Evolutionary conservation across 2,113 vertebrate species (phyloP), one percentile per base, ranked within the genome.

Genomic region (Steatornis caripensis): DNA sequence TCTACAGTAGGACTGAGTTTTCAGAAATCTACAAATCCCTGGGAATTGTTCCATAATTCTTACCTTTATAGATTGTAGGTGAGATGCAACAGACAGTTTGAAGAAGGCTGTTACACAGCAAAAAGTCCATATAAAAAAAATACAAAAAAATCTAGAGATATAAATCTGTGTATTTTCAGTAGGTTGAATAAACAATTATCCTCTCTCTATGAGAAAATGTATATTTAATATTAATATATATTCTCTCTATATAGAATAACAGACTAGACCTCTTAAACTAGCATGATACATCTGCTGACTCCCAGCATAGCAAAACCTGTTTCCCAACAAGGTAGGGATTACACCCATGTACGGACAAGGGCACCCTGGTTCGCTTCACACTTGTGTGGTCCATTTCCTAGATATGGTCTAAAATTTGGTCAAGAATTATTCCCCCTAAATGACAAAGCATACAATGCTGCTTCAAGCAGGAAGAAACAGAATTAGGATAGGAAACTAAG

Each of bases 281-380:
- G 3, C 27, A 32, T 0, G 0, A 9, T 17, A 9, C 9, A 46
- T 5, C 19, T 49, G 18, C 32, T 58, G 62, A 29, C 22, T 30
- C 19, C 19, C 49, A 41, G n/a, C 3, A 15, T 0, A 84, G 8
- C 10, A 32, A 78, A 10, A 4, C 32, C 14, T 30, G 1, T 15
- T 60, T 68, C 57, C 43, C 62, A 62, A 2, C 22, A 23, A 39
- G 4, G 48, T 23, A n/a, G 32, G 36, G n/a, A 32, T 68, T 48
- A 23, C 8, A 27, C 7, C 14, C 12, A 15, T 0, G 1, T 15
- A 21, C 1, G 4, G 39, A 37, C 12, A 37, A 48, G 24, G 6
- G 15, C 15, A 26, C 13, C 46, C 19, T 14, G 23, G 11, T 32
- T 64, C 43, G 22, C 29, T 30, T 66, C 30, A 29, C 7, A 17